Evolutionary conservation across 2,797 vertebrate genomes (phyloP).

Genomic region (Harpagifer antarcticus): DNA sequence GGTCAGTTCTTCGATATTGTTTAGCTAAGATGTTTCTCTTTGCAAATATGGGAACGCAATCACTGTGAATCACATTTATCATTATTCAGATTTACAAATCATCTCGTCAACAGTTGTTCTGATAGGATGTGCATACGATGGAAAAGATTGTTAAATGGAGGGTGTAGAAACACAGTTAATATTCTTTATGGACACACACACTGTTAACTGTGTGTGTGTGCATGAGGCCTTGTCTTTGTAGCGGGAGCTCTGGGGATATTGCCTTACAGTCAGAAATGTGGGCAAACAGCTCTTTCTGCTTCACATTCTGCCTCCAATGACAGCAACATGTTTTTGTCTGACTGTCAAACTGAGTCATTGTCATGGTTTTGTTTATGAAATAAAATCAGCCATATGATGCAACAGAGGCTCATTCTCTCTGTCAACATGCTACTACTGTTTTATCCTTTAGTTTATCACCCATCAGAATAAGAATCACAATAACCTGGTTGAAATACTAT

Average conservation of each 20-base stretch:
- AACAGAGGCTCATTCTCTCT: background rate
- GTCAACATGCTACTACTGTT: background rate
- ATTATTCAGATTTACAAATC: background rate
- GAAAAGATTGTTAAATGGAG: background rate
- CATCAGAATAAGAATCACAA: background rate
- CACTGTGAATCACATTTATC: background rate
- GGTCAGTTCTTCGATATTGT: background rate
- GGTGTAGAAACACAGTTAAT: background rate
- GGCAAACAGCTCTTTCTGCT: conserved; percentile 15
- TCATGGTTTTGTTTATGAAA: conserved; percentile 26
- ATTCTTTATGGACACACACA: background rate
- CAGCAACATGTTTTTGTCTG: background rate
- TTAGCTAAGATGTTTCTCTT: background rate
- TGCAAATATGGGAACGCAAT: background rate
- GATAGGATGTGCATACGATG: background rate
- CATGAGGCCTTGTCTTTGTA: conserved; percentile 21
- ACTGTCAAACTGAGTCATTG: conserved; percentile 3
- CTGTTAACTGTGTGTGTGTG: conserved; percentile 12
- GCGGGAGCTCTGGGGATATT: conserved; percentile 31
- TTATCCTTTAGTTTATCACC: background rate
- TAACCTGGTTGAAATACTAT: background rate
- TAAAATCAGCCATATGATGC: background rate
- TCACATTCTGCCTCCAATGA: conserved; percentile 1
- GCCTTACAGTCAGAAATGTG: conserved; percentile 54
- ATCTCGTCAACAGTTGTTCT: background rate